These are phyloP conservation scores for Rhopalosiphum maidis DNA, from an alignment of 1,140 invertebrate species.

Conservation along the genomic window DNA sequence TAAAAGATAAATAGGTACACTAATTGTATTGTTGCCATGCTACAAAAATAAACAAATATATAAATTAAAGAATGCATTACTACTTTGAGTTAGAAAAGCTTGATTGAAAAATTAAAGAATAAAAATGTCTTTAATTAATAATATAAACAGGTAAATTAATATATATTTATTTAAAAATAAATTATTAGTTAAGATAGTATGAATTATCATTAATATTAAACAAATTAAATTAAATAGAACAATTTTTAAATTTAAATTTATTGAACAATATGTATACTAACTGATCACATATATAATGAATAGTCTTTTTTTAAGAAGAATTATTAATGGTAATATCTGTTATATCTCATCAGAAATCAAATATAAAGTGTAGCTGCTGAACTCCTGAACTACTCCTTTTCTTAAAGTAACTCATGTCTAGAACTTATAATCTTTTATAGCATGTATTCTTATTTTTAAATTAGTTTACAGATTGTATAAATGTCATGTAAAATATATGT, in stretches of 20 bases:
- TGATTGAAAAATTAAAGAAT: background rate
- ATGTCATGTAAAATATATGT: background rate
- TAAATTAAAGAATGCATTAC: background rate
- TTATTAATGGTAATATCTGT: background rate
- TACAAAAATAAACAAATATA: constrained; percentile 19
- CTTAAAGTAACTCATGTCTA: too few species aligned
- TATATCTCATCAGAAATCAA: too few species aligned
- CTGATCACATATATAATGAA: background rate
- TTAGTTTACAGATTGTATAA: too few species aligned
- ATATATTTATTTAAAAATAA: background rate
- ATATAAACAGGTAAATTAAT: background rate
- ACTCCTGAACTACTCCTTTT: too few species aligned
- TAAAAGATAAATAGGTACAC: background rate
- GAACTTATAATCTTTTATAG: too few species aligned
- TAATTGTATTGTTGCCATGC: background rate
- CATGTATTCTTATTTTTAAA: too few species aligned
- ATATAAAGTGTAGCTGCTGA: too few species aligned
- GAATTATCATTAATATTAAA: background rate
- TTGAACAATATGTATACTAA: background rate
- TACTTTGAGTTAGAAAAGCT: background rate
- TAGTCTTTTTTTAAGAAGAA: background rate
- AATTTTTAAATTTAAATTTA: background rate
- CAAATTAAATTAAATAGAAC: too few species aligned
- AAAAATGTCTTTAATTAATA: background rate
- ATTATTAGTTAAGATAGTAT: background rate